Evolutionary conservation across 2,797 vertebrate species (phyloP).

Genomic region (Vultur gryphus): DNA sequence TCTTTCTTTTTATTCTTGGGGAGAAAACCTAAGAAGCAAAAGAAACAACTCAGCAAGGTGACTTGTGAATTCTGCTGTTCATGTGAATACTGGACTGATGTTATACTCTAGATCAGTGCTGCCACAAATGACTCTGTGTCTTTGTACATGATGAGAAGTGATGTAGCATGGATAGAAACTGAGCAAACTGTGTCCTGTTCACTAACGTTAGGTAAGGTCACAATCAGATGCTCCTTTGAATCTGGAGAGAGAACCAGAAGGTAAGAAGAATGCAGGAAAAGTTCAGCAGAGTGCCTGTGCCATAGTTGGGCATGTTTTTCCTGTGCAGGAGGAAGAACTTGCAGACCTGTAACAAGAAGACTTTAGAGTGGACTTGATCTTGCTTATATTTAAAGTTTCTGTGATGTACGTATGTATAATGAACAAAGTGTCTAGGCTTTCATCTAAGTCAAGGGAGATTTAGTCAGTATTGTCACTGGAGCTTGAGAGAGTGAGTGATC

Average conservation of each 20-base stretch:
- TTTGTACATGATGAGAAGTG: background rate
- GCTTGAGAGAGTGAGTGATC: background rate
- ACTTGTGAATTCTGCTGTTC: background rate
- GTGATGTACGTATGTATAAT: background rate
- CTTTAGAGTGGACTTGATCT: background rate
- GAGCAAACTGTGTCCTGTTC: background rate
- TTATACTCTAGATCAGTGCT: background rate
- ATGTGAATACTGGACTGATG: background rate
- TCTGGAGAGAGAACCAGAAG: background rate
- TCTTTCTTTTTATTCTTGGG: background rate
- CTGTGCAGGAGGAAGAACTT: background rate
- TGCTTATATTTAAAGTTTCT: background rate
- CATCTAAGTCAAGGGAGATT: background rate
- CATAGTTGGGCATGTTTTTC: background rate
- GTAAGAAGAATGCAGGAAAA: background rate
- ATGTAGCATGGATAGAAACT: background rate
- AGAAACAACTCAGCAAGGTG: background rate
- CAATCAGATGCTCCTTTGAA: background rate
- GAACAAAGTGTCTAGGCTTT: background rate
- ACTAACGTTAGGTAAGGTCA: background rate
- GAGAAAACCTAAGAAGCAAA: background rate
- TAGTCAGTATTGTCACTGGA: background rate
- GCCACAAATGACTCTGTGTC: background rate
- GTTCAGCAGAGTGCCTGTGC: background rate
- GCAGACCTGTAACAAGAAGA: background rate